phyloP scores from a whole-genome alignment of 2,888 invertebrate species.

The Drosophila testacea region DNA sequence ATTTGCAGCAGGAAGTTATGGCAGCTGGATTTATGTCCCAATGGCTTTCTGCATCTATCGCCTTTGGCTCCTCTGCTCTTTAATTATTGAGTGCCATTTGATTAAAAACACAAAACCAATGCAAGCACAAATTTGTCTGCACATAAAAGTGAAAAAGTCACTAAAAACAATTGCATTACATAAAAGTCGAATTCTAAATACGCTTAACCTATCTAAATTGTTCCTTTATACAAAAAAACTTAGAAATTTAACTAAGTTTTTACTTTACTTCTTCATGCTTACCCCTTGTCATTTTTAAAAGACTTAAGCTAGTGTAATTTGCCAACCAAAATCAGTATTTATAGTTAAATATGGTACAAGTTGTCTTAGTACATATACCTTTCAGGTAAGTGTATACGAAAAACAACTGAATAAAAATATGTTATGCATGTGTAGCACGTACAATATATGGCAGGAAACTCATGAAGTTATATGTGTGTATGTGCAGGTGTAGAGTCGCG shows the following conservation, averaged over 20 bases:
- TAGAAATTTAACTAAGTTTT: not conserved
- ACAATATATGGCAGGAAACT: conserved; percentile 43
- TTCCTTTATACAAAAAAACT: not conserved
- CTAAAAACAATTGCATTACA: not conserved
- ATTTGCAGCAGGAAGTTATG: conserved; percentile 76
- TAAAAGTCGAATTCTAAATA: not conserved
- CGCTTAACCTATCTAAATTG: not conserved
- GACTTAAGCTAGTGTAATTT: no score
- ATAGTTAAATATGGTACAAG: no score
- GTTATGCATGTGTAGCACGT: conserved; percentile 54
- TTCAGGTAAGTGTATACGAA: conserved; percentile 2
- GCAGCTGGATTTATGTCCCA: conserved; percentile 73
- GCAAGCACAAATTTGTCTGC: conserved; percentile 52
- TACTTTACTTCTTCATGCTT: not conserved
- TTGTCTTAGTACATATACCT: not conserved
- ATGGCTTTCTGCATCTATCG: conserved; percentile 41
- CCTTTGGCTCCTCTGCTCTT: conserved; percentile 41
- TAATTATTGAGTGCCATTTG: conserved; percentile 71
- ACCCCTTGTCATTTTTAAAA: no score
- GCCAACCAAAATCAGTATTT: not conserved
- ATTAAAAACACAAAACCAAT: conserved; percentile 56
- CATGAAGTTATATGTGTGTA: conserved; percentile 31
- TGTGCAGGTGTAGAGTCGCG: conserved; percentile 18
- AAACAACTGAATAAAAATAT: conserved; percentile 28
- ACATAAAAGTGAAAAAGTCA: conserved; percentile 51